These are phyloP conservation scores for Brachypalpus laphriformis DNA, from an alignment of 2,888 invertebrate species.

Conservation along the genomic window DNA sequence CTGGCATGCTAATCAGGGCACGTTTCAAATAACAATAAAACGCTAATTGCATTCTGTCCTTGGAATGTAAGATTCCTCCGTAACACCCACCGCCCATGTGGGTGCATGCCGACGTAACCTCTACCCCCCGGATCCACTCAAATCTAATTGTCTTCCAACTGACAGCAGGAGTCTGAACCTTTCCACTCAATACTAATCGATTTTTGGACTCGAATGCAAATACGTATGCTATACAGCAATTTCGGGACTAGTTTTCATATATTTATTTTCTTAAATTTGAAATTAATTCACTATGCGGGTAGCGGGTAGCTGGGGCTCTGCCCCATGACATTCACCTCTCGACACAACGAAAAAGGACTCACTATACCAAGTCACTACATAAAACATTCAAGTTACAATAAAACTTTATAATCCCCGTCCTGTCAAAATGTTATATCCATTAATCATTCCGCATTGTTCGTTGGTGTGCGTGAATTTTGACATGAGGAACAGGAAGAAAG, in stretches of 20 bases:
- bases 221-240: slow-evolving; percentile 37
- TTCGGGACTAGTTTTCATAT: slow-evolving; percentile 32
- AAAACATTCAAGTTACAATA: slow-evolving; percentile 32
- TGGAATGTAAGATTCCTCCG: slow-evolving; percentile 47
- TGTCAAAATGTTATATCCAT: slow-evolving; percentile 63
- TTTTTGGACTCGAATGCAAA: slow-evolving; percentile 55
- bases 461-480: slow-evolving; percentile 59
- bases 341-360: slow-evolving; percentile 6
- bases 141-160: slow-evolving; percentile 65
- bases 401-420: slow-evolving; percentile 52
- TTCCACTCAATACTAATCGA: slow-evolving; percentile 51
- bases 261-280: slow-evolving; percentile 53
- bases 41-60: slow-evolving; percentile 71
- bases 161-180: slow-evolving; percentile 32
- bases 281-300: slow-evolving; percentile 1
- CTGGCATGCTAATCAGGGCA: slow-evolving; percentile 65
- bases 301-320: too few relatives aligned
- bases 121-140: slow-evolving; percentile 16
- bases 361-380: not conserved
- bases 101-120: not conserved
- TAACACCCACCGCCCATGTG: not conserved
- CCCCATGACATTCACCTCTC: slow-evolving; percentile 16
- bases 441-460: slow-evolving; percentile 56
- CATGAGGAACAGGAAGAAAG: not conserved
- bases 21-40: slow-evolving; percentile 73